Conservation (phyloP, 2,797 vertebrate species). For the Argyrosomus regius region DNA sequence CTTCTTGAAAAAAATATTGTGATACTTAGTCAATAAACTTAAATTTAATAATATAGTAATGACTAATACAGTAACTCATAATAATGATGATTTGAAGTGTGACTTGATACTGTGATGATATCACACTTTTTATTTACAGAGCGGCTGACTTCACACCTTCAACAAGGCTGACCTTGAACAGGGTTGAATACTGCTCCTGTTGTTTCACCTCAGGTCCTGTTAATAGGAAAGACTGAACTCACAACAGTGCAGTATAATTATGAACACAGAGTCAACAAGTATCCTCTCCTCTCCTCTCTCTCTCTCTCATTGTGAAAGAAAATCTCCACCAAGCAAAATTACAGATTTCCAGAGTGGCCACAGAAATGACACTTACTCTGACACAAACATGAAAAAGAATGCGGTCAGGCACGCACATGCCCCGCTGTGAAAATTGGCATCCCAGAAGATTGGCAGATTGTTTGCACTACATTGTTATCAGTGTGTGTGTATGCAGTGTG, state of each 20-base stretch:
- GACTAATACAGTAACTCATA: neutral
- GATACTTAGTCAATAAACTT: too few species aligned
- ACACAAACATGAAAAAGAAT: constrained; percentile 68
- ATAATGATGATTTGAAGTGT: neutral
- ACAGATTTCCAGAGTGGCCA: constrained; percentile 68
- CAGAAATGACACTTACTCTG: constrained; percentile 70
- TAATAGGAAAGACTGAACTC: constrained; percentile 60
- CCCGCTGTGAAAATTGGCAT: constrained; percentile 57
- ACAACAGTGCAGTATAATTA: constrained; percentile 49
- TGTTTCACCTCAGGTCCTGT: constrained; percentile 11
- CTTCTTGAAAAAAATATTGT: too few species aligned
- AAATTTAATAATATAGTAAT: neutral
- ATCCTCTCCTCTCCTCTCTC: constrained; percentile 25
- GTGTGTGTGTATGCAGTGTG: constrained; percentile 30
- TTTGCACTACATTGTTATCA: constrained; percentile 66
- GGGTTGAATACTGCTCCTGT: neutral
- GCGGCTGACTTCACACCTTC: constrained; percentile 20
- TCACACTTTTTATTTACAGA: neutral
- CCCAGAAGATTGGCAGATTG: constrained; percentile 35
- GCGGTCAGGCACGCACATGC: constrained; percentile 66
- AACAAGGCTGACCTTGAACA: neutral
- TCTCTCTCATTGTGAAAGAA: constrained; percentile 35
- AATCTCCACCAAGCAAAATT: constrained; percentile 51
- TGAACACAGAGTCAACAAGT: constrained; percentile 30
- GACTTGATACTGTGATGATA: neutral